These are phyloP conservation scores for Ellobium chinense DNA, from an alignment of 2,888 invertebrate species.

Conservation along the genomic window DNA sequence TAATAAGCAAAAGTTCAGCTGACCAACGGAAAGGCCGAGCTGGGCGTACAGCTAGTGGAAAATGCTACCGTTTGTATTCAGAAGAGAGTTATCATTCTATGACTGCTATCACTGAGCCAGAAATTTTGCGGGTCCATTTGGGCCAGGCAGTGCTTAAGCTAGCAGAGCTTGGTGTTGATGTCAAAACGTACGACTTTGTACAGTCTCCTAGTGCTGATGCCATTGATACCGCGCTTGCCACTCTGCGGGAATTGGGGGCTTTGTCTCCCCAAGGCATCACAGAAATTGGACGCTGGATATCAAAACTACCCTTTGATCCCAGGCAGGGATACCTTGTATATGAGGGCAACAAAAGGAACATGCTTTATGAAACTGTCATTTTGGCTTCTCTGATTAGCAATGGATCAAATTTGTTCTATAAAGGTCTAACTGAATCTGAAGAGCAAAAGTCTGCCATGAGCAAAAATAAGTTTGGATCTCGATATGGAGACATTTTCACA, in stretches of 20 bases:
- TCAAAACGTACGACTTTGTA: conserved; percentile 74
- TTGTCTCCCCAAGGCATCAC: conserved; percentile 63
- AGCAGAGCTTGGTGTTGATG: conserved; percentile 71
- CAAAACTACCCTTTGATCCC: conserved; percentile 74
- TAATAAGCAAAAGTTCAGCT: conserved; percentile 76
- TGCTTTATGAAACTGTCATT: conserved; percentile 51
- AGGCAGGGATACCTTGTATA: conserved; percentile 57
- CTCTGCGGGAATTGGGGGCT: conserved; percentile 70
- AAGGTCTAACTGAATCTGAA: conserved; percentile 64
- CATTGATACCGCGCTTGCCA: conserved; percentile 62
- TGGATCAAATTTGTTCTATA: conserved; percentile 72
- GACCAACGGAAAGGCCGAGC: conserved; percentile 79
- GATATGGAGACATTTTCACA: conserved; percentile 70
- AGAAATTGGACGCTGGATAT: conserved; percentile 70
- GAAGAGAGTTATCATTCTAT: conserved; percentile 71
- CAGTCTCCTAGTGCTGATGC: conserved; percentile 68
- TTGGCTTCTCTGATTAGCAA: conserved; percentile 69
- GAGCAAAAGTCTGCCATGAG: conserved; percentile 63
- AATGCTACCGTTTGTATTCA: conserved; percentile 77
- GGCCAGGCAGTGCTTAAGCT: conserved; percentile 73
- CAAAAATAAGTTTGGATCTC: conserved; percentile 68
- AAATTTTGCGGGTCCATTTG: conserved; percentile 74
- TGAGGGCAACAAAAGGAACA: not conserved
- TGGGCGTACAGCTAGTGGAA: conserved; percentile 76
- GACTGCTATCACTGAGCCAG: conserved; percentile 70